Conservation (phyloP, 1,140 invertebrate genomes). For the Diachasma alloeum region DNA sequence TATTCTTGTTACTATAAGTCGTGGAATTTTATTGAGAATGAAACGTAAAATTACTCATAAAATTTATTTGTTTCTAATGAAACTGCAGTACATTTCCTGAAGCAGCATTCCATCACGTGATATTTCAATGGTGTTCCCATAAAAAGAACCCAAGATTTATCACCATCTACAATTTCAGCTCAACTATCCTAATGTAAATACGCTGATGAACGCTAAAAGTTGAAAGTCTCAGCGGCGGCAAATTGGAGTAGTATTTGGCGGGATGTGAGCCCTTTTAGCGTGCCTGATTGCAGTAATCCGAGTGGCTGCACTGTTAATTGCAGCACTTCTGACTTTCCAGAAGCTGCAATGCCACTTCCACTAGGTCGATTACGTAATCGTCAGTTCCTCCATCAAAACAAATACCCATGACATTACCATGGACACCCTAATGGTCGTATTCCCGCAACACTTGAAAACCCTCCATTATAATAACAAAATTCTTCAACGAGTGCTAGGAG, state of each 20-base stretch:
- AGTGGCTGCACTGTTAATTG: slow-evolving; percentile 5
- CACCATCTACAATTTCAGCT: neutral
- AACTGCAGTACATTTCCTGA: no score
- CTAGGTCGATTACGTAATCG: neutral
- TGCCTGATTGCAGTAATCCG: slow-evolving; percentile 3
- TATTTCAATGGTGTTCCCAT: neutral
- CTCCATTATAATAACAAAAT: no score
- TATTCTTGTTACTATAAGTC: no score
- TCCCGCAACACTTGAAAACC: no score
- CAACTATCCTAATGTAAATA: neutral
- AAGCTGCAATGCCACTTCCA: neutral
- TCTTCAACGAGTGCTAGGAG: neutral
- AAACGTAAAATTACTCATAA: no score
- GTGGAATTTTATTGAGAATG: no score
- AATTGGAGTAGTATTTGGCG: neutral
- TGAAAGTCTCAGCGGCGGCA: neutral
- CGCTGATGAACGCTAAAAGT: neutral
- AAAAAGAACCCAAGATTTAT: neutral
- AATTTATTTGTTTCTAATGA: no score
- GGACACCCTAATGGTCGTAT: no score
- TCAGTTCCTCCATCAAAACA: neutral
- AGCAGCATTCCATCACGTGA: no score
- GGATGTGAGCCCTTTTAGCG: neutral
- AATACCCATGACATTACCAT: neutral
- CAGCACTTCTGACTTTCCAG: slow-evolving; percentile 19